Evolutionary conservation across 1,140 invertebrate species (phyloP).

Genomic region (Meloidogyne floridensis): DNA sequence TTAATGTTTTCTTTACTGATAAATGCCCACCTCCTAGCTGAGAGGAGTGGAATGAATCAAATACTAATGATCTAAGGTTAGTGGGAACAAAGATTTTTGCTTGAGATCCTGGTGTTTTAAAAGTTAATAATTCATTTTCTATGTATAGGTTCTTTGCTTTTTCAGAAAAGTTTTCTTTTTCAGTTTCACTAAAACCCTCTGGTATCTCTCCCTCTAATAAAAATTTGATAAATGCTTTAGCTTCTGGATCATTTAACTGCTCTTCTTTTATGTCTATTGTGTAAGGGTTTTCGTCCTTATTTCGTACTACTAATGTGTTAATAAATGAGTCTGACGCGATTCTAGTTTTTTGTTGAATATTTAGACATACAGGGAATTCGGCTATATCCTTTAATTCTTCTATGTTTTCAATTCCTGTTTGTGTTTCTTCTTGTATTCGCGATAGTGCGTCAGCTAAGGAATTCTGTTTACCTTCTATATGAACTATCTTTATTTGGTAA

Average conservation of each 20-base stretch:
- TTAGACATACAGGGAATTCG: constrained; percentile 21
- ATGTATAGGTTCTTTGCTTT: not conserved
- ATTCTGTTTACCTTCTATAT: constrained; percentile 15
- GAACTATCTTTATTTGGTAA: constrained; percentile 26
- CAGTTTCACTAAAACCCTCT: not conserved
- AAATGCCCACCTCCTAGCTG: constrained; percentile 23
- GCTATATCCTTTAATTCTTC: constrained; percentile 13
- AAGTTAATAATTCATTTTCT: not conserved
- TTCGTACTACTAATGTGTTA: not conserved
- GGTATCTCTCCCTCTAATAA: not conserved
- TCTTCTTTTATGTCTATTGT: not conserved
- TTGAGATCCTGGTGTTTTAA: not conserved
- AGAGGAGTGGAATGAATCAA: not conserved
- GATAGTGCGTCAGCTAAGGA: constrained; percentile 22
- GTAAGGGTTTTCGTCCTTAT: not conserved
- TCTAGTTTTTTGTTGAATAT: not conserved
- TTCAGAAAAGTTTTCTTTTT: not conserved
- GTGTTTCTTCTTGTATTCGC: not conserved
- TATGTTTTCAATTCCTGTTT: constrained; percentile 16
- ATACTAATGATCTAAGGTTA: not conserved
- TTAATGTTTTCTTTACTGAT: constrained; percentile 7
- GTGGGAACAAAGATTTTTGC: not conserved
- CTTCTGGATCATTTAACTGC: not conserved
- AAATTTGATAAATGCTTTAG: not conserved
- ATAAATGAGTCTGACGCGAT: not conserved